phyloP scores from a whole-genome alignment of 2,113 vertebrate species.

The Hyperoodon ampullatus region DNA sequence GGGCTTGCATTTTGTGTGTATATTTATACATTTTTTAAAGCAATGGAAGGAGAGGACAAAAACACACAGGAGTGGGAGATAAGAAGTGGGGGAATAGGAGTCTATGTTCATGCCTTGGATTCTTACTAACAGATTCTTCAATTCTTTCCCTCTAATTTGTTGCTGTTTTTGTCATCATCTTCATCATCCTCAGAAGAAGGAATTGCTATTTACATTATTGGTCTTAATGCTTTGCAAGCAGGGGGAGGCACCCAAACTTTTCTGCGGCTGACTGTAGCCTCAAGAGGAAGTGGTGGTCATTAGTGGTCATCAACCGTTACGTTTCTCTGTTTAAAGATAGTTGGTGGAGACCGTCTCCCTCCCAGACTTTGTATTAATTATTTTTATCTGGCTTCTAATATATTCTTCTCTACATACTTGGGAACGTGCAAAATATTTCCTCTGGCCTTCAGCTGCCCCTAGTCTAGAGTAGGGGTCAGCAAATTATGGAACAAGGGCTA shows the following conservation, averaged over 20 bases:
- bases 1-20: not conserved
- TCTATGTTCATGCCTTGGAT: not conserved
- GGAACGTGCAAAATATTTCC: not conserved
- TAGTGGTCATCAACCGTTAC: too few species aligned
- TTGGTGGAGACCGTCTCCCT: not conserved
- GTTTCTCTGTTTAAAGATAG: not conserved
- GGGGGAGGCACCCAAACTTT: not conserved
- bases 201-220: not conserved
- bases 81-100: not conserved
- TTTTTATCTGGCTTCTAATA: not conserved
- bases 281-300: not conserved
- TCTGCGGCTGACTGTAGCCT: not conserved
- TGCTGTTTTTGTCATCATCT: not conserved
- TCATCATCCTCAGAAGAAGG: not conserved
- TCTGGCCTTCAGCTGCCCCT: not conserved
- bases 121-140: not conserved
- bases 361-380: not conserved
- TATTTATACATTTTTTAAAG: not conserved
- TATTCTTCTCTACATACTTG: not conserved
- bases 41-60: not conserved
- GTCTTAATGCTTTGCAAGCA: not conserved
- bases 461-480: not conserved
- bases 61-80: too few species aligned
- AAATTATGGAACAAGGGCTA: not conserved
- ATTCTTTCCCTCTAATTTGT: not conserved